These are phyloP conservation scores for Plecturocebus donacophilus DNA, from an alignment of 2,113 vertebrate genomes.

Conservation along the genomic window DNA sequence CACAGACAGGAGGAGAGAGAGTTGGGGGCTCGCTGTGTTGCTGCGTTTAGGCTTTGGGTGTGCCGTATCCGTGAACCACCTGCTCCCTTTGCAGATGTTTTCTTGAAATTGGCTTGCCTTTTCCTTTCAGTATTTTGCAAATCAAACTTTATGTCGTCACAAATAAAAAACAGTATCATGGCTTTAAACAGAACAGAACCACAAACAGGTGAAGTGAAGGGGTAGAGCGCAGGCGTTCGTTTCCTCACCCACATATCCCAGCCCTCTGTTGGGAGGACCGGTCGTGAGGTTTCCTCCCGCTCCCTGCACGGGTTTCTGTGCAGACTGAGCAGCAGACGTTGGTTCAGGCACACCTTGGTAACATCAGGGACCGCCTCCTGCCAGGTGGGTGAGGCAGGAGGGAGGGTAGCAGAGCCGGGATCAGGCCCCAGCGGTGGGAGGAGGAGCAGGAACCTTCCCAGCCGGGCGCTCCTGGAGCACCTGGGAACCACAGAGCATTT, in stretches of 20 bases:
- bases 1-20: background rate
- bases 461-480: accelerated
- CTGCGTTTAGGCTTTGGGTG: background rate
- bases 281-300: too few species aligned
- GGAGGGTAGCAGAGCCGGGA: too few species aligned
- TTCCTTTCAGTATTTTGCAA: background rate
- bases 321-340: too few species aligned
- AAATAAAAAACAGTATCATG: background rate
- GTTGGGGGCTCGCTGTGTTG: background rate
- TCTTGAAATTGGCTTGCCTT: background rate
- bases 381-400: background rate
- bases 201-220: background rate
- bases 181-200: background rate
- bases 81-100: background rate
- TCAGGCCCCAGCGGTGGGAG: too few species aligned
- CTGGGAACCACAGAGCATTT: accelerated
- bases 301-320: accelerated
- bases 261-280: too few species aligned
- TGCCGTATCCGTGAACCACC: background rate
- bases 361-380: background rate
- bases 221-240: background rate
- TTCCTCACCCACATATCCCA: background rate
- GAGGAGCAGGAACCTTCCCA: background rate
- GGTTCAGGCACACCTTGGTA: background rate
- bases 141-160: background rate